phyloP scores from a whole-genome alignment of 1,140 invertebrate genomes.

The Dufourea novaeangliae region DNA sequence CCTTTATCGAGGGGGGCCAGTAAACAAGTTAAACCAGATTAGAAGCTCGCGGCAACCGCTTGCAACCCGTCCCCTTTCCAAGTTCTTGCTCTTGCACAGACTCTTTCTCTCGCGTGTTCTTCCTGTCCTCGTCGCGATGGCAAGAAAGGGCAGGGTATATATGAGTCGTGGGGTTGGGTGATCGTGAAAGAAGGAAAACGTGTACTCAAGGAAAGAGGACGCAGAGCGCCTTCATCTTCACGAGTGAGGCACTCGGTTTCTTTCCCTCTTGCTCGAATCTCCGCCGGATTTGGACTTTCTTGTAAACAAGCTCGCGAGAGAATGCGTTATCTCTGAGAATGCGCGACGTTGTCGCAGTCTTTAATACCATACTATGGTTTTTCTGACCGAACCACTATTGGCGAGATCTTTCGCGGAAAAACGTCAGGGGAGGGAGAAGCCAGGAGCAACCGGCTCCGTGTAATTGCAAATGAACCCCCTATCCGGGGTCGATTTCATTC shows the following conservation, averaged over 20 bases:
- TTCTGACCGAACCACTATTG: neutral
- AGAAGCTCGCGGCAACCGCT: conserved; percentile 60
- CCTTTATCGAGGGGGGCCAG: conserved; percentile 70
- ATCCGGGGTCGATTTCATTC: neutral
- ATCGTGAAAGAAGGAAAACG: conserved; percentile 31
- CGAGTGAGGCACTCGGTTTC: conserved; percentile 75
- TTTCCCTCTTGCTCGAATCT: conserved; percentile 68
- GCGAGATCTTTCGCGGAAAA: neutral
- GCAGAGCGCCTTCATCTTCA: conserved; percentile 77
- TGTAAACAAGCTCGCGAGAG: conserved; percentile 74
- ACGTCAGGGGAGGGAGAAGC: neutral
- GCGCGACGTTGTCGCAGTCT: conserved; percentile 69
- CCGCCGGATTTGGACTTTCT: conserved; percentile 66
- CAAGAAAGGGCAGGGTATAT: neutral
- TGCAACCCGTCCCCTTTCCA: conserved; percentile 49
- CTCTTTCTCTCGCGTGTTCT: neutral
- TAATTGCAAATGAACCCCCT: conserved; percentile 11
- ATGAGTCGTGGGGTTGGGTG: conserved; percentile 16
- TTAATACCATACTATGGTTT: conserved; percentile 19
- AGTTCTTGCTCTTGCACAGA: conserved; percentile 2
- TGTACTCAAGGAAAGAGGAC: conserved; percentile 59
- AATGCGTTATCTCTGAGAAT: conserved; percentile 70
- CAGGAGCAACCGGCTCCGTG: neutral
- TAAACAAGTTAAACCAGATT: conserved; percentile 79
- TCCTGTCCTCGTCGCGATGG: too few relatives aligned